Conservation (phyloP, 2,113 vertebrate genomes). For the Ammospiza caudacuta region DNA sequence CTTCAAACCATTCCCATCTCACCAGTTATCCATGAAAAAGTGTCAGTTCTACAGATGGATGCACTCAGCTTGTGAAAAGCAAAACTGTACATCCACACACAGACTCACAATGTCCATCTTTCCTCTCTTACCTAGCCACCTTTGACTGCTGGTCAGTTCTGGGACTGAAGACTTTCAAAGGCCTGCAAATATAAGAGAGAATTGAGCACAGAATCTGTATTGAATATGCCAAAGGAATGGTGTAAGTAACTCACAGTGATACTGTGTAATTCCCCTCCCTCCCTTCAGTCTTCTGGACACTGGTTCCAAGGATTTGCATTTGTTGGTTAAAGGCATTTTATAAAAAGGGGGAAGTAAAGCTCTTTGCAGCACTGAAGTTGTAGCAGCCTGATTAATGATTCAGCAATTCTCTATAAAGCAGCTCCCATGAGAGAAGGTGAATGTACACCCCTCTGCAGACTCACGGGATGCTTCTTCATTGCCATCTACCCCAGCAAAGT, state of each 20-base stretch:
- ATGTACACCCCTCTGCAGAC: not conserved
- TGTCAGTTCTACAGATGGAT: not conserved
- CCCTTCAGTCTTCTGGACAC: not conserved
- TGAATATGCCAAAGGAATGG: not conserved
- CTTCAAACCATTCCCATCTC: not conserved
- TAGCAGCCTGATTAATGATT: not conserved
- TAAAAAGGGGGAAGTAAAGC: not conserved
- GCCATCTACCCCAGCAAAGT: not conserved
- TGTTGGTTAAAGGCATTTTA: not conserved
- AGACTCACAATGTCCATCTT: not conserved
- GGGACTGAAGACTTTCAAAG: not conserved
- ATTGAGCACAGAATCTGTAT: not conserved
- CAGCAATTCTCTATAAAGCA: not conserved
- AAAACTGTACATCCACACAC: not conserved
- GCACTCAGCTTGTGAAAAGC: not conserved
- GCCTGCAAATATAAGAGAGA: not conserved
- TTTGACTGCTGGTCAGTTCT: not conserved
- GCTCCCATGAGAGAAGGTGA: not conserved
- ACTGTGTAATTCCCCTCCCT: not conserved
- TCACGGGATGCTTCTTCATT: not conserved
- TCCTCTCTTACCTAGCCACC: not conserved
- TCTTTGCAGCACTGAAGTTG: not conserved
- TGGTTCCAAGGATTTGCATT: not conserved
- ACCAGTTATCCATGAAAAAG: not conserved
- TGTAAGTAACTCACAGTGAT: not conserved